A percentile compares a stretch with the other conserved stretches of the same genome.
Evolutionary conservation across 2,113 vertebrate species (phyloP).

Genomic region (Diadophis punctatus): DNA sequence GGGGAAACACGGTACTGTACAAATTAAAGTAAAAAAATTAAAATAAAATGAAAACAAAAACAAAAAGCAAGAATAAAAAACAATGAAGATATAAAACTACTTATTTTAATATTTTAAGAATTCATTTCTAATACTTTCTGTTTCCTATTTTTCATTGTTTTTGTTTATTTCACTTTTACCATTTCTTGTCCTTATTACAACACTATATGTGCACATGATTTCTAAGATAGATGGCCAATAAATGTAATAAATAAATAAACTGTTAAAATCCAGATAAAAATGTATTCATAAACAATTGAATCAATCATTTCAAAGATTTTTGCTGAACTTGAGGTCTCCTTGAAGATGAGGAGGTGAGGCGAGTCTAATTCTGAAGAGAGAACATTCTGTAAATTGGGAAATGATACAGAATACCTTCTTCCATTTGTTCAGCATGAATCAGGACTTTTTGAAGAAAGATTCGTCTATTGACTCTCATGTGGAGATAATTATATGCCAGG

Average conservation of each 20-base stretch:
- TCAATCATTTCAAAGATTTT: not conserved
- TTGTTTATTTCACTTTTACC: not conserved
- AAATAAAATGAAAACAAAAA: not conserved
- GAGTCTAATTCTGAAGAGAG: not conserved
- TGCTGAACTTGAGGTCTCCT: not conserved
- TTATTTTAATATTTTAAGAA: not conserved
- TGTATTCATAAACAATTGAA: not conserved
- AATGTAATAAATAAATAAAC: not conserved
- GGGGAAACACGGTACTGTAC: too few species aligned
- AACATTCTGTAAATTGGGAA: not conserved
- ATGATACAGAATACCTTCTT: not conserved
- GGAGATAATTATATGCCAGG: not conserved
- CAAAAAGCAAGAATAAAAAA: not conserved
- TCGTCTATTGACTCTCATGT: not conserved
- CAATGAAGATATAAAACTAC: not conserved
- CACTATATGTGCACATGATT: not conserved
- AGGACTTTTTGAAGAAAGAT: not conserved
- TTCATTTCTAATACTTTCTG: not conserved
- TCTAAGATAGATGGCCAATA: not conserved
- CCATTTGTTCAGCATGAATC: not conserved
- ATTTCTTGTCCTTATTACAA: not conserved
- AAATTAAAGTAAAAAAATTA: not conserved
- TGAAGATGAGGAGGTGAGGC: not conserved
- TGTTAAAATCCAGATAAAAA: not conserved
- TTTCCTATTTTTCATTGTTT: not conserved